phyloP scores from a whole-genome alignment of 2,113 vertebrate genomes.

The Brachypodius melanocephalos region DNA sequence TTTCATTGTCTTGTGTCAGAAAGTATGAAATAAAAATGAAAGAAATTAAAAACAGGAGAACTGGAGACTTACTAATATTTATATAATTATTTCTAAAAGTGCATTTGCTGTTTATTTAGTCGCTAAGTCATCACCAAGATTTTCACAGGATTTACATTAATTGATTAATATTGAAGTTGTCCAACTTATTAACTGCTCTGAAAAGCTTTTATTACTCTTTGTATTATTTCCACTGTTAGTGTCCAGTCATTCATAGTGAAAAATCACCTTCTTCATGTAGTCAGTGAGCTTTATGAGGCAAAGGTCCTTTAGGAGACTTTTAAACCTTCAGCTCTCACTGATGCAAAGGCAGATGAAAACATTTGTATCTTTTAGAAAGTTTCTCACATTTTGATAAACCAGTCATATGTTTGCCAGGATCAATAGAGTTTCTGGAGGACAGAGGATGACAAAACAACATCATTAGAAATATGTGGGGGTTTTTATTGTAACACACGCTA shows the following conservation, averaged over 20 bases:
- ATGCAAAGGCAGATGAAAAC: background rate
- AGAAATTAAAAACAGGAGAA: background rate
- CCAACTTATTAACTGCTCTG: background rate
- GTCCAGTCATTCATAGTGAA: background rate
- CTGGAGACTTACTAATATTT: background rate
- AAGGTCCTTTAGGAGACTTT: background rate
- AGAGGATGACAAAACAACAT: background rate
- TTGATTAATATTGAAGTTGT: background rate
- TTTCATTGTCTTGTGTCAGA: background rate
- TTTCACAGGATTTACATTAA: background rate
- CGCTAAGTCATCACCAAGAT: background rate
- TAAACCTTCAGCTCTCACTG: background rate
- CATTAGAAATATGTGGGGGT: background rate
- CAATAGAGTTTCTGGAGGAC: background rate
- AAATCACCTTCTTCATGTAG: background rate
- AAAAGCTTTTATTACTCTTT: background rate
- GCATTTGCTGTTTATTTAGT: background rate
- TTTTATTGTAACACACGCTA: background rate
- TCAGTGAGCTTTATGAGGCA: background rate
- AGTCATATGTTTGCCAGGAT: background rate
- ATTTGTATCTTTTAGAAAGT: background rate
- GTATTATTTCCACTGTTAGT: background rate
- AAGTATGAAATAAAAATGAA: background rate
- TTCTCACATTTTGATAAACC: background rate
- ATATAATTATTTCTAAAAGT: background rate